Evolutionary conservation across 2,113 vertebrate genomes (phyloP).

Genomic region (Montifringilla adamsi): DNA sequence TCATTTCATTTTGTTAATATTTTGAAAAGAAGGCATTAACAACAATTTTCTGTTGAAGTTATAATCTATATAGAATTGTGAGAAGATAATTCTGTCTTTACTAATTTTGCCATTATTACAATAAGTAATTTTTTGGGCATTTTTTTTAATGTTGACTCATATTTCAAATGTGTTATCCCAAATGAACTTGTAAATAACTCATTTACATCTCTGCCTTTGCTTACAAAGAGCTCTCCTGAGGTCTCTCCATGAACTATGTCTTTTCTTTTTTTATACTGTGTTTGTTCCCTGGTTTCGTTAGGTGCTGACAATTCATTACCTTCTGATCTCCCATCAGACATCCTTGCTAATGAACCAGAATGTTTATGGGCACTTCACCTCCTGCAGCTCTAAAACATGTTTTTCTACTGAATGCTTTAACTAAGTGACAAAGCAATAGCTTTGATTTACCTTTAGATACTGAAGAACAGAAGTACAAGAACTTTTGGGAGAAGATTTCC

Average conservation of each 20-base stretch:
- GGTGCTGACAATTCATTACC: neutral
- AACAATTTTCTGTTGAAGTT: neutral
- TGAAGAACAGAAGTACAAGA: neutral
- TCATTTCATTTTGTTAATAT: neutral
- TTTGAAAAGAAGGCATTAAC: accelerated
- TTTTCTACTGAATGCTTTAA: neutral
- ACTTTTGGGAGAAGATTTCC: neutral
- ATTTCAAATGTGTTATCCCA: neutral
- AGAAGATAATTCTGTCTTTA: neutral
- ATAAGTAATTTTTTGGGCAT: accelerated
- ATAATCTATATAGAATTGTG: neutral
- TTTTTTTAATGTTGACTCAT: neutral
- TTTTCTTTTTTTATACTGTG: neutral
- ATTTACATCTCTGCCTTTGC: neutral
- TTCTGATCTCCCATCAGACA: constrained; percentile 19
- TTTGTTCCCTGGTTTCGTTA: neutral
- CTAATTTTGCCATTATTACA: neutral
- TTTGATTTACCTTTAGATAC: constrained; percentile 7
- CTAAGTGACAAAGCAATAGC: neutral
- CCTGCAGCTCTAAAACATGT: neutral
- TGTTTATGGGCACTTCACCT: neutral
- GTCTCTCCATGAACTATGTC: neutral
- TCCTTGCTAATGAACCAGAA: constrained; percentile 6
- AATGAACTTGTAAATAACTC: neutral
- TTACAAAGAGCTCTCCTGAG: neutral